Evolutionary conservation across 1,140 invertebrate species (phyloP).

Genomic region (Phenacoccus solenopsis): DNA sequence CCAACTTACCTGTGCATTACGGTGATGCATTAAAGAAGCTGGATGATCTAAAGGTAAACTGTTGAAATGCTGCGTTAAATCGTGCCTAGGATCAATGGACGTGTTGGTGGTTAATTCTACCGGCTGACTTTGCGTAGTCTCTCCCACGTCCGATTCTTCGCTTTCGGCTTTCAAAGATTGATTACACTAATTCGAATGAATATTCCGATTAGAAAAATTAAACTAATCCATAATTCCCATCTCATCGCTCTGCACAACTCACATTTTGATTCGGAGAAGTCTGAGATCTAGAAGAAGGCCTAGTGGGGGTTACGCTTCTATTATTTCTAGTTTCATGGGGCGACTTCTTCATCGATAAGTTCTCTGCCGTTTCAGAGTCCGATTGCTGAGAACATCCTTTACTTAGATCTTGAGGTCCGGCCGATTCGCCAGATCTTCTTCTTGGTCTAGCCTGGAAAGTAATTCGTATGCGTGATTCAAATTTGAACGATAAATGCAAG

Average conservation of each 20-base stretch:
- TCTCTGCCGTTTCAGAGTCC: slow-evolving; percentile 32
- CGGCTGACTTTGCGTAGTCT: slow-evolving; percentile 27
- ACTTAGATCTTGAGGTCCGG: slow-evolving; percentile 47
- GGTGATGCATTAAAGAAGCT: background rate
- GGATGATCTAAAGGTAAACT: slow-evolving; percentile 9
- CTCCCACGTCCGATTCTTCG: slow-evolving; percentile 27
- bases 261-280: slow-evolving; percentile 6
- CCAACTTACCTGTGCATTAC: background rate
- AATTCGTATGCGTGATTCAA: too few species aligned
- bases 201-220: background rate
- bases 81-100: background rate
- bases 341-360: slow-evolving; percentile 30
- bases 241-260: background rate
- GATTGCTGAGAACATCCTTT: slow-evolving; percentile 31
- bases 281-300: background rate
- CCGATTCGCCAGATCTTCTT: slow-evolving; percentile 59
- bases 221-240: background rate
- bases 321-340: slow-evolving; percentile 19
- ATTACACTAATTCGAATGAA: background rate
- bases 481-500: too few species aligned
- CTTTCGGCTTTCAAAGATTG: slow-evolving; percentile 27
- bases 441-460: slow-evolving; percentile 56
- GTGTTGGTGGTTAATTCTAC: slow-evolving; percentile 27
- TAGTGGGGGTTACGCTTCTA: background rate
- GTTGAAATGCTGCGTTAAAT: slow-evolving; percentile 1